These are phyloP conservation scores for Apistogramma diplotaenia DNA, from an alignment of 2,113 vertebrate species.

Conservation along the genomic window DNA sequence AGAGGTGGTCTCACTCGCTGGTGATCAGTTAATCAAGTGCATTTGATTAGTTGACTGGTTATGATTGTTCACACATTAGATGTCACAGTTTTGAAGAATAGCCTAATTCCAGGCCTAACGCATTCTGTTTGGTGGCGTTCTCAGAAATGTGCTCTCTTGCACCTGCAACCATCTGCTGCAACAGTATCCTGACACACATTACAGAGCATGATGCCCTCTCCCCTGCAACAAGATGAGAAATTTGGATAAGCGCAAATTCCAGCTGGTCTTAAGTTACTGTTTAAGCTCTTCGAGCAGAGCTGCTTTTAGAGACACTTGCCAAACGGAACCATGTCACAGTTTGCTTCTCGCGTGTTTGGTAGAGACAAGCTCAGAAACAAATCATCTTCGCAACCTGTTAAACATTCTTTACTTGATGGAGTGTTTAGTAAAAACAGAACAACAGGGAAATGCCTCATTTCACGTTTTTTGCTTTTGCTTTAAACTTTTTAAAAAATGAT, in stretches of 20 bases:
- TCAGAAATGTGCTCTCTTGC: background rate
- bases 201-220: background rate
- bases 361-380: background rate
- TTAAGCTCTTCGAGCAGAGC: background rate
- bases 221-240: background rate
- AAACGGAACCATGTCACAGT: background rate
- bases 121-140: background rate
- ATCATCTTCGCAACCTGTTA: background rate
- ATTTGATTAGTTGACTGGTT: too few relatives aligned
- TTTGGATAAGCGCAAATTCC: background rate
- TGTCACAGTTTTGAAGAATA: background rate
- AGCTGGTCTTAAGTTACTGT: background rate
- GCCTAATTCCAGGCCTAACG: background rate
- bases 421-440: background rate
- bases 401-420: background rate
- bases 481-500: background rate
- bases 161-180: background rate
- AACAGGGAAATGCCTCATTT: background rate
- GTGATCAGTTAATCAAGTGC: background rate
- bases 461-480: background rate
- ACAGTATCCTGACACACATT: background rate
- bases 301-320: background rate
- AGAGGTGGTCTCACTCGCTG: background rate
- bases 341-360: background rate
- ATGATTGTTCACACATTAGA: too few relatives aligned